These are phyloP conservation scores for Tuberolachnus salignus DNA, from an alignment of 2,888 invertebrate genomes.

Conservation along the genomic window DNA sequence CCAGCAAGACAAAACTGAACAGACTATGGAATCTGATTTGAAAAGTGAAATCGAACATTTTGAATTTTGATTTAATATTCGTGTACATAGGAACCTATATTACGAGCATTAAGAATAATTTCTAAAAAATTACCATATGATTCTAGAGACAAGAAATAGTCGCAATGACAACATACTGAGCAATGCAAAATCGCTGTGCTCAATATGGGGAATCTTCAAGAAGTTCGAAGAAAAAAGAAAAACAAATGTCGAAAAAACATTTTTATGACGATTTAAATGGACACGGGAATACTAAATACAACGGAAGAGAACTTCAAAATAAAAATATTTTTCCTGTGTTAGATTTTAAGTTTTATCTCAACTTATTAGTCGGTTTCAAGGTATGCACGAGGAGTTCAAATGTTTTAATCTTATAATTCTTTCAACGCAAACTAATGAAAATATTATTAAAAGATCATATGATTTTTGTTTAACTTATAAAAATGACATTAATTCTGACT, in stretches of 20 bases:
- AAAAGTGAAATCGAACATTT: constrained; percentile 21
- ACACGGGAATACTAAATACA: constrained; percentile 12
- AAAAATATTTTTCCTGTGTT: constrained; percentile 7
- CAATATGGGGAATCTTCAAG: constrained; percentile 16
- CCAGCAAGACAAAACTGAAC: background rate
- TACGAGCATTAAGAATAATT: constrained; percentile 13
- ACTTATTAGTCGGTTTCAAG: constrained; percentile 18
- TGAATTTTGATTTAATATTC: constrained; percentile 30
- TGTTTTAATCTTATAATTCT: background rate
- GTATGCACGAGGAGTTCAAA: constrained; percentile 14
- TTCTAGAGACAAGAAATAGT: constrained; percentile 13
- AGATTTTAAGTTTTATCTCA: constrained; percentile 21
- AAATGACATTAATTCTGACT: constrained; percentile 12
- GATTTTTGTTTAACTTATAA: constrained; percentile 12
- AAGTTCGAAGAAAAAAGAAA: constrained; percentile 21
- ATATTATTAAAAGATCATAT: constrained; percentile 11
- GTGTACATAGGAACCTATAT: constrained; percentile 11
- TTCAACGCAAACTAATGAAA: constrained; percentile 13
- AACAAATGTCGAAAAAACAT: constrained; percentile 9
- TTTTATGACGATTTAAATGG: constrained; percentile 28
- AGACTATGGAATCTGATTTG: background rate
- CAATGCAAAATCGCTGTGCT: constrained; percentile 29
- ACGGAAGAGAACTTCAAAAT: constrained; percentile 16
- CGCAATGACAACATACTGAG: constrained; percentile 5
- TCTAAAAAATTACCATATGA: constrained; percentile 22